Base-by-base conservation (phyloP, 2,797 vertebrate species). In the Crax fasciolata region DNA sequence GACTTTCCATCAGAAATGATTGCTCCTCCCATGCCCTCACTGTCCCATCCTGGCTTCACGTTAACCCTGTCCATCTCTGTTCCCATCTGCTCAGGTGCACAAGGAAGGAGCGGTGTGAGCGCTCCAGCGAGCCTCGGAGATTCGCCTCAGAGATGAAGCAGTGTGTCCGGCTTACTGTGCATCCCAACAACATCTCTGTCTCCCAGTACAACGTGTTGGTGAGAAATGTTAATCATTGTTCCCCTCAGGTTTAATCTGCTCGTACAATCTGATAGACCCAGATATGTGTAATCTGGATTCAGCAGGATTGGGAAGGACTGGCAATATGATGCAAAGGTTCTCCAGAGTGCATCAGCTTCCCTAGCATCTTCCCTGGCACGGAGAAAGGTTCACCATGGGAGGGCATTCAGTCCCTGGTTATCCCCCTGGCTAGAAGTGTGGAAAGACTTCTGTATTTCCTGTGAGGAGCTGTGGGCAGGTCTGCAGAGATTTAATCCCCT, bases 141-240 rank as follows among this genome's bases (percentile, higher is more conserved):
- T 99, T 99, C 43, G 99, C 99, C 93, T 99, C 99, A 0, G 99
- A 99, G 97, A 98, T 99, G 98, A 99, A 99, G 97, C 99, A 99
- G 96, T 99, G 99, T 9, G 99, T 99, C 93, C 98, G 98, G 28
- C 98, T 99, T 82, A 99, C 98, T 0, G 99, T 99, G 76, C 99
- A 99, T 68, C 99, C 99, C 89, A 99, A 99, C 98, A 99, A 99
- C 98, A 99, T 99, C 98, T 99, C 99, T 0, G 99, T 99, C 95
- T 99, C 99, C 93, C 99, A 99, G 98, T 99, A 99, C 94, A 99
- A 98, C 10, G 99, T 99, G 54, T 98, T 98, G 99, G 99, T 99
- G 98, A 99, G 99, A n/a, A 93, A 27, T 2, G 0, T 15, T 43
- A 15, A 6, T 11, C 59, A 35, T 59, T 70, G 38, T 25, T 38